Conservation (phyloP, 1,140 invertebrate species). For the Anastrepha obliqua region DNA sequence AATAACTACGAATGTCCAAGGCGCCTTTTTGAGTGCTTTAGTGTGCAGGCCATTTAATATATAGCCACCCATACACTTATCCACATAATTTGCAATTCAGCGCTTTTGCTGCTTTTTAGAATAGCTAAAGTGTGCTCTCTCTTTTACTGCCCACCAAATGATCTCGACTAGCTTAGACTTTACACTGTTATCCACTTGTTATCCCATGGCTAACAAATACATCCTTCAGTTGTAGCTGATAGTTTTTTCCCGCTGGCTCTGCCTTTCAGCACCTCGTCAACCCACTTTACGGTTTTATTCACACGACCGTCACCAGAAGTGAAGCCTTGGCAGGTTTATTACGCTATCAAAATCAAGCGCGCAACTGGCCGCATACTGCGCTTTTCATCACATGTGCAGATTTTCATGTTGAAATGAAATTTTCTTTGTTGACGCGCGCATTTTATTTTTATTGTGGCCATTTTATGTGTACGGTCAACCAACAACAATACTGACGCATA, state of each 20-base stretch:
- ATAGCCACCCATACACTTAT: not conserved
- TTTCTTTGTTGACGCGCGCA: slow-evolving; percentile 46
- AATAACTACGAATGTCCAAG: not conserved
- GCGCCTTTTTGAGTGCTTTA: not conserved
- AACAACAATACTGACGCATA: too few species aligned
- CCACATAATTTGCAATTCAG: not conserved
- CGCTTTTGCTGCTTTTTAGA: not conserved
- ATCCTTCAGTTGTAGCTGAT: not conserved
- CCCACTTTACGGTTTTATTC: not conserved
- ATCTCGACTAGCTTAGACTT: slow-evolving; percentile 1
- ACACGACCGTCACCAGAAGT: not conserved
- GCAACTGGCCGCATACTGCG: slow-evolving; percentile 41
- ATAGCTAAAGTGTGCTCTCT: not conserved
- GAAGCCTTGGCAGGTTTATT: slow-evolving; percentile 21
- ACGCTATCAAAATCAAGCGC: slow-evolving; percentile 49
- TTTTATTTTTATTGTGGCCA: slow-evolving; percentile 39
- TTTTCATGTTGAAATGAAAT: slow-evolving; percentile 45
- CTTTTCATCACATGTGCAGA: slow-evolving; percentile 29
- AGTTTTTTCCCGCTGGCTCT: not conserved
- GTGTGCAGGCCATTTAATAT: not conserved
- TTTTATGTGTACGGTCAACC: not conserved
- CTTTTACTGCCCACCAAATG: not conserved
- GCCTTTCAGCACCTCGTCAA: slow-evolving; percentile 21
- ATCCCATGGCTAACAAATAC: slow-evolving; percentile 26
- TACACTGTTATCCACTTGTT: slow-evolving; percentile 34